Base-by-base conservation (phyloP, 2,113 vertebrate species). In the Thamnaconus septentrionalis region DNA sequence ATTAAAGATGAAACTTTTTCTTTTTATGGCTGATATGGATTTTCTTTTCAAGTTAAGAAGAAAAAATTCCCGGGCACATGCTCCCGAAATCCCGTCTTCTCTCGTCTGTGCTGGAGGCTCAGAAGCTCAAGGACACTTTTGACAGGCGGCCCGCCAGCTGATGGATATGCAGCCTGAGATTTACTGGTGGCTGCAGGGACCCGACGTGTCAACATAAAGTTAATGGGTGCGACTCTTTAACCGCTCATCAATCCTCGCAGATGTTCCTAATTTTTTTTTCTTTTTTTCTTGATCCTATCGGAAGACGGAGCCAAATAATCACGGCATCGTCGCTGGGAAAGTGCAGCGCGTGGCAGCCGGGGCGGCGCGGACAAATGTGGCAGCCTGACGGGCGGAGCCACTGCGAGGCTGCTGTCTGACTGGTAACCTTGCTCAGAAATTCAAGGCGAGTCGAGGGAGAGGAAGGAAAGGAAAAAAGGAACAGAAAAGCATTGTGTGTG, bases 381-480 rank as follows among this genome's bases (percentile, higher is more conserved):
- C 58, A 52, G 45, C 56, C 45, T 5, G 3, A 73, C 53, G 48
- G 55, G 57, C 11, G 8, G 41, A 41, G 40, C 18, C 7, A 41
- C 41, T 11, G 10, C 41, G 11, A 31, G 11, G 39, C 18, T 54
- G 53, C 31, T 6, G 31, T 18, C 57, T 55, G 59, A 59, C 42
- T 11, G 41, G 1, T 49, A 80, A 73, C 73, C 77, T 75, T 75
- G 74, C 66, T 76, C 11, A 74, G 76, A 76, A 61, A 80, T 78
- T 66, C 71, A 66, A 71, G 48, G 67, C 41, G 8, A 67, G 69
- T 53, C 50, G 42, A 73, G 44, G 12, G 64, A 57, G 50, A 61
- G 57, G 75, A 57, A 31, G 18, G 18, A 31, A 31, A 31, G 18
- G 18, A 31, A 31, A 31, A 31, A 31, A 31, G 18, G 18, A 31